Evolutionary conservation across 64 coral and sea anemone species (phyloP).

Genomic region (Actinia tenebrosa): DNA sequence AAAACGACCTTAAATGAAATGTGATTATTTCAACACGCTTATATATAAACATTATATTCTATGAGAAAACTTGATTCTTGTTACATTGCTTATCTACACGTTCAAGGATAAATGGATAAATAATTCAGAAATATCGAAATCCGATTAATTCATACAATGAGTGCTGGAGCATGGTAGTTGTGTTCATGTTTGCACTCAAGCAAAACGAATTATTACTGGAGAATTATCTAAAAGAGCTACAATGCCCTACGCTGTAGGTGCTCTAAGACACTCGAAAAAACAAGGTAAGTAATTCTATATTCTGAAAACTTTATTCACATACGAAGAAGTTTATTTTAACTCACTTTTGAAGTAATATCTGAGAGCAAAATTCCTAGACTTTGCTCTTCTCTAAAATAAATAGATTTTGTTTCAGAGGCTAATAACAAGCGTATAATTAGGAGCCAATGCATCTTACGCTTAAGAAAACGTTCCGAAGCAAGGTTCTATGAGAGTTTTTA

Average conservation of each 20-base stretch:
- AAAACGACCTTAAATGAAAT: neutral
- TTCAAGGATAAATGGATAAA: no score
- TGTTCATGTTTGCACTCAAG: neutral
- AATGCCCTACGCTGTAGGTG: neutral
- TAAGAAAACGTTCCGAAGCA: no score
- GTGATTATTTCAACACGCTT: neutral
- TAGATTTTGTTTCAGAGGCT: no score
- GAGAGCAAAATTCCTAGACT: no score
- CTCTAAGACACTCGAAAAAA: neutral
- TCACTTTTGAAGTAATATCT: no score
- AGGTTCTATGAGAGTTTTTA: no score
- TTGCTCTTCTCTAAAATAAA: no score
- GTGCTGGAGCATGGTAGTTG: neutral
- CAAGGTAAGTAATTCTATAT: neutral
- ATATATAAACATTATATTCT: neutral
- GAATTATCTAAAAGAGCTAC: neutral
- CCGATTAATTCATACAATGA: neutral
- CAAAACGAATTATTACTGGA: neutral
- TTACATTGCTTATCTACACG: neutral
- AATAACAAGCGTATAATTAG: no score
- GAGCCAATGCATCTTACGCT: no score
- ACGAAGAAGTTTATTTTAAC: no score
- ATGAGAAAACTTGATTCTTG: neutral
- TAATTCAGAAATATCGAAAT: neutral
- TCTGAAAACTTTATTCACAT: no score